Base-by-base conservation (phyloP, 2,888 invertebrate genomes). In the Charanyca ferruginea region DNA sequence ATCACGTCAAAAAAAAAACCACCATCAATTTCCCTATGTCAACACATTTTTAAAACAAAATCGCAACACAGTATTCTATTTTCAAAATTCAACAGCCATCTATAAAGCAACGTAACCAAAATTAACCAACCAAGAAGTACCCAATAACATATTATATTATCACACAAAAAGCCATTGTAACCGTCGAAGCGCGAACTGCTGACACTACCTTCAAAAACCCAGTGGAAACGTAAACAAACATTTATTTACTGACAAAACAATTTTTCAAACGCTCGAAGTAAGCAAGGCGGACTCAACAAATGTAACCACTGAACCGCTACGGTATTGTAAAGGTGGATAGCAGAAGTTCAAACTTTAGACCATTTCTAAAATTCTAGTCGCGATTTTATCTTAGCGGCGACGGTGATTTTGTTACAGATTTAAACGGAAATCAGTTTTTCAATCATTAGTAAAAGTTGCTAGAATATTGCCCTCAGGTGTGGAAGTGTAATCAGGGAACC, bases 191-290 rank as follows among this genome's bases (percentile, higher is more conserved):
- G 68, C 44, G 48, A 76, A 63, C 67, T 55, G 69, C 80, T 62
- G 60, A 79, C 80, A 61, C 25, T 41, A 41, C 55, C 60, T 66
- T 69, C 61, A 74, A 65, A 38, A 63, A 68, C 42, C 51, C 66
- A 45, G 67, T 73, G 53, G 44, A 67, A 81, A 70, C 48, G 70
- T 61, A 82, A 77, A 82, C 75, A 83, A 57, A 78, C 68, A 64
- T 63, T 67, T 75, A 78, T 81, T 78, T 83, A 73, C 72, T 70
- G 68, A 72, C 75, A 69, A 80, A 81, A 76, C 81, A 81, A 81
- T 81, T 83, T 80, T 80, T 83, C 83, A 76, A 77, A 68, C 45
- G 67, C 77, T 77, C 79, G 57, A 68, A 73, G 72, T 76, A 79
- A 83, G 67, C 70, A 79, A 58, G 78, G 70, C 72, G 45, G 47